phyloP scores from a whole-genome alignment of 2,888 invertebrate species.

The Yponomeuta malinellus region DNA sequence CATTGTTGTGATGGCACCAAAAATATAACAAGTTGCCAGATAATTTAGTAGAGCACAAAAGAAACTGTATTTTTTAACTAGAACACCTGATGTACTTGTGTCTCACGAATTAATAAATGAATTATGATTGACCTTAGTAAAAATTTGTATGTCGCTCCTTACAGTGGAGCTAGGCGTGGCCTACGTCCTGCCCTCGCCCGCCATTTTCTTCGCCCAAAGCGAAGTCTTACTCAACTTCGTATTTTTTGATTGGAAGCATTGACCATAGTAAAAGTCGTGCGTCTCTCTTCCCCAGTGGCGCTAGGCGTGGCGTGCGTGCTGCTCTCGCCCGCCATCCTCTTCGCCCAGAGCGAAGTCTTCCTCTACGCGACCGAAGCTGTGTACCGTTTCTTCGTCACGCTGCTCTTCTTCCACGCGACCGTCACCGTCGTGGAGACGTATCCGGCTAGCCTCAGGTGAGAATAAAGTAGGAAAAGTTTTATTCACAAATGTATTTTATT shows the following conservation, averaged over 20 bases:
- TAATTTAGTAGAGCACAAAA: too few species aligned
- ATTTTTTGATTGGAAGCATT: too few species aligned
- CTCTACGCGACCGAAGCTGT: conserved; percentile 65
- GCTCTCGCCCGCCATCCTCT: conserved; percentile 68
- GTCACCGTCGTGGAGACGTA: conserved; percentile 71
- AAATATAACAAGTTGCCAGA: too few species aligned
- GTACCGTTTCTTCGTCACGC: conserved; percentile 60
- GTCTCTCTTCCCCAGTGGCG: conserved; percentile 35
- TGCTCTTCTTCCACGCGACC: conserved; percentile 66
- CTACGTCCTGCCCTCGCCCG: conserved; percentile 58
- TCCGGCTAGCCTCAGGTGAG: conserved; percentile 76
- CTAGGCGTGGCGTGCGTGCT: conserved; percentile 53
- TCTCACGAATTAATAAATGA: too few species aligned
- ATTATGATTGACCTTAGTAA: too few species aligned
- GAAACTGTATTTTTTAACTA: too few species aligned
- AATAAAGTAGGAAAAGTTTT: not conserved
- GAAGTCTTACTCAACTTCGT: conserved; percentile 26
- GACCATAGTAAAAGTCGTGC: not conserved
- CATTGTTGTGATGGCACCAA: too few species aligned
- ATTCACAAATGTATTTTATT: not conserved
- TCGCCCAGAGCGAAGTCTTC: conserved; percentile 48
- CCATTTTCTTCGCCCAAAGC: conserved; percentile 54
- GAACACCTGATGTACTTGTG: too few species aligned
- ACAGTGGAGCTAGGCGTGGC: too few species aligned
- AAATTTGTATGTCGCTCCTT: too few species aligned